Evolutionary conservation across 2,888 invertebrate genomes (phyloP).

Genomic region (Apantesis nais): DNA sequence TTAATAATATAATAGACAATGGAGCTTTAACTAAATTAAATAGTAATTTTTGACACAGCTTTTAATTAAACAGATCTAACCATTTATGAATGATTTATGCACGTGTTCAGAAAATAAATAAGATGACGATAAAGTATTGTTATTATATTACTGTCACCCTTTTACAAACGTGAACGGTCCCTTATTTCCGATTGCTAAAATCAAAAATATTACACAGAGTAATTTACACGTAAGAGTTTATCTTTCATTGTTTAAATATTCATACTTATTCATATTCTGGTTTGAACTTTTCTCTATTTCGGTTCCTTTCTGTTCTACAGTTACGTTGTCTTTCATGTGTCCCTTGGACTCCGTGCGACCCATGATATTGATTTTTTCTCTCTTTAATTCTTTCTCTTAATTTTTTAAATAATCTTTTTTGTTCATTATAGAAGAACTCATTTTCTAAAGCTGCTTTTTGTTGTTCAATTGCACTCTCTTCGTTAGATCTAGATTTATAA

Average conservation of each 20-base stretch:
- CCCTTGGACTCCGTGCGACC: neutral
- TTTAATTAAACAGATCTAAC: neutral
- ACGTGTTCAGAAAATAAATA: neutral
- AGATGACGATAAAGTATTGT: neutral
- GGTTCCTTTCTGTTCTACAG: neutral
- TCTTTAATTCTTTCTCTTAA: slow-evolving; percentile 11
- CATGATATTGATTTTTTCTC: neutral
- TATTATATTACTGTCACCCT: neutral
- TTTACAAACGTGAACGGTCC: neutral
- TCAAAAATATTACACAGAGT: neutral
- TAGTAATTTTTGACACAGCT: neutral
- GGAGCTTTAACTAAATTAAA: neutral
- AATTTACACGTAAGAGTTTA: neutral
- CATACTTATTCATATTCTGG: neutral
- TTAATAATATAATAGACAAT: neutral
- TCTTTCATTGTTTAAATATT: neutral
- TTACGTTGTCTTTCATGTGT: neutral
- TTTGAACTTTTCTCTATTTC: neutral
- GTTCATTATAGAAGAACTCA: slow-evolving; percentile 11
- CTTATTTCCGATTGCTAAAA: neutral
- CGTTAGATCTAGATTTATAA: neutral
- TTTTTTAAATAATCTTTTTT: slow-evolving; percentile 7
- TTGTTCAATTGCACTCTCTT: neutral
- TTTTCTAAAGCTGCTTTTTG: slow-evolving; percentile 8
- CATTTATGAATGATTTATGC: neutral